Evolutionary conservation across 2,113 vertebrate species (phyloP).

Genomic region (Todiramphus saurophagus): DNA sequence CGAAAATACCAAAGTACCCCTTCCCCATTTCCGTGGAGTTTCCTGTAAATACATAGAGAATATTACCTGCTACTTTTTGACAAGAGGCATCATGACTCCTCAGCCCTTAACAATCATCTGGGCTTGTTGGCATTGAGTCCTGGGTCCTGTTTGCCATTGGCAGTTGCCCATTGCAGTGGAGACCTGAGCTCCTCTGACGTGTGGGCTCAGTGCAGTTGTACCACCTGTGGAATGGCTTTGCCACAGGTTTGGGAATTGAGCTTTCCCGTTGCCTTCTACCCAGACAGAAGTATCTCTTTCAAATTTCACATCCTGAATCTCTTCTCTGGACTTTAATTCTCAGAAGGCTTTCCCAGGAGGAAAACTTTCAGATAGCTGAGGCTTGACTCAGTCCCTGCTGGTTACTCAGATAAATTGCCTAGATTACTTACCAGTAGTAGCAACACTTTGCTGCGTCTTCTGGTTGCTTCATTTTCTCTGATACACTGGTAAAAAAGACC

Average conservation of each 20-base stretch:
- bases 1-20: background rate
- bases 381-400: background rate
- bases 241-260: background rate
- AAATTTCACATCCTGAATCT: background rate
- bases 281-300: background rate
- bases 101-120: background rate
- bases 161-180: background rate
- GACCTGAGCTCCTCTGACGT: background rate
- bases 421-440: background rate
- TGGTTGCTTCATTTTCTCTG: background rate
- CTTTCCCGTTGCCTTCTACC: background rate
- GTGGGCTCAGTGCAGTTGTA: background rate
- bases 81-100: background rate
- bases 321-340: background rate
- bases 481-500: background rate
- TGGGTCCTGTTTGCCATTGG: accelerated
- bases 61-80: background rate
- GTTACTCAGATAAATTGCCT: background rate
- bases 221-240: background rate
- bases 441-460: background rate
- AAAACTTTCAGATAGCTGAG: background rate
- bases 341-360: background rate
- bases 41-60: background rate
- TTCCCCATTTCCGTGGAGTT: background rate
- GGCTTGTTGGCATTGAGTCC: background rate